phyloP scores from a whole-genome alignment of 2,113 vertebrate genomes.

The Atractosteus spatula region DNA sequence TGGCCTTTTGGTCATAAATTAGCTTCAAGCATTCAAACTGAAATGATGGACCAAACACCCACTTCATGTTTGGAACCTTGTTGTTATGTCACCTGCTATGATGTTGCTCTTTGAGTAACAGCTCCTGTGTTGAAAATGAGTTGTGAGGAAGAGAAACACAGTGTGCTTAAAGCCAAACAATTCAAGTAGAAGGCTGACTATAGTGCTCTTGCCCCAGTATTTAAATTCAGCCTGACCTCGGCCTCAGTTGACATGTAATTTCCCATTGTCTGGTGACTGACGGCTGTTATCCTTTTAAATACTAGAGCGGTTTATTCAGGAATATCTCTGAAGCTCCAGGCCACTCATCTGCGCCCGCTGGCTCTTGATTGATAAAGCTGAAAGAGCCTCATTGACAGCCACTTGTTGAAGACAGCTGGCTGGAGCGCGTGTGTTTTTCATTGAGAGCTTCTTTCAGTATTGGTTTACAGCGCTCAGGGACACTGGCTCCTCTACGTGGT shows the following conservation, averaged over 20 bases:
- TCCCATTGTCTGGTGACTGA: conserved; percentile 23
- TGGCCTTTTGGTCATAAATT: too few species aligned
- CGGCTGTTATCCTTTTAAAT: conserved; percentile 36
- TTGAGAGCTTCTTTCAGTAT: conserved; percentile 53
- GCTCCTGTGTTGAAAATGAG: too few species aligned
- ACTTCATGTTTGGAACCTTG: too few species aligned
- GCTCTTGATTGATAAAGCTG: conserved; percentile 1
- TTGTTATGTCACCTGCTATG: too few species aligned
- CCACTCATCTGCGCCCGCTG: conserved; percentile 6
- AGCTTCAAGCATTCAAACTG: too few species aligned
- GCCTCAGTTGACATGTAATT: conserved; percentile 7
- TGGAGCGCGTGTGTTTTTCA: conserved; percentile 47
- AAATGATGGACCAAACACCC: too few species aligned
- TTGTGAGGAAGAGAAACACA: too few species aligned
- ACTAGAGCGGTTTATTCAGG: conserved; percentile 25
- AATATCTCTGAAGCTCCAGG: conserved; percentile 10
- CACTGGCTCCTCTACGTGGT: conserved; percentile 54
- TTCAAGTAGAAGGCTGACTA: too few species aligned
- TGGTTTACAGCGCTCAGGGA: conserved; percentile 56
- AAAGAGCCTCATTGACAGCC: conserved; percentile 21
- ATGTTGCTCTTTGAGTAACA: too few species aligned
- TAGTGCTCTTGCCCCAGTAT: not conserved
- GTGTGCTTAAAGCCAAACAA: too few species aligned
- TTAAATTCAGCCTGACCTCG: conserved; percentile 15
- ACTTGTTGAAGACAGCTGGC: conserved; percentile 53